phyloP scores from a whole-genome alignment of 37 sponge, comb jelly and placozoan genomes.

The Diacarnus erythraeanus region DNA sequence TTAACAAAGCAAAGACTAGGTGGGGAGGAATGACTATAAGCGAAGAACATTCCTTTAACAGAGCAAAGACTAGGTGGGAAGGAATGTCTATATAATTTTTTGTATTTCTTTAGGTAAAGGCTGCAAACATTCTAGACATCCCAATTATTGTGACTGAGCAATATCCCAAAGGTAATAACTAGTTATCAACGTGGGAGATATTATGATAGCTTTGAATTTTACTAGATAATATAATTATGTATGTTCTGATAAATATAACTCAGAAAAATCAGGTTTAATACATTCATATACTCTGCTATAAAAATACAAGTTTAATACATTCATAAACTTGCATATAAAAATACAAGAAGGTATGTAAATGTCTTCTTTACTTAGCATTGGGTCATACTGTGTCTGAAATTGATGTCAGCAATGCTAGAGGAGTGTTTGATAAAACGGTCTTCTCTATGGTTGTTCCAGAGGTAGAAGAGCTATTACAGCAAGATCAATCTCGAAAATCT shows the following conservation, averaged over 20 bases:
- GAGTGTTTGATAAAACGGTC: conserved; percentile 82
- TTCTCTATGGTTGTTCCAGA: conserved; percentile 96
- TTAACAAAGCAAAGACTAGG: no score
- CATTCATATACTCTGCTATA: no score
- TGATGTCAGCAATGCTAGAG: conserved; percentile 70
- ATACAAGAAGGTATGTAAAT: neutral
- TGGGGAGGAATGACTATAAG: no score
- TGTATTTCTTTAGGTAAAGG: conserved; percentile 77
- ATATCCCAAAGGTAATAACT: conserved; percentile 87
- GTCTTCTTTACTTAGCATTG: conserved; percentile 52
- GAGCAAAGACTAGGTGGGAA: no score
- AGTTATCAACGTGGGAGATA: neutral
- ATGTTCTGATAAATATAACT: no score
- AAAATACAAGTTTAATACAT: neutral
- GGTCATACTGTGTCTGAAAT: conserved; percentile 94
- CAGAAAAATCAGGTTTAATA: no score
- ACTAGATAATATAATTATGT: no score
- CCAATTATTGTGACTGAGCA: conserved; percentile 97
- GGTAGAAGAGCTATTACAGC: conserved; percentile 66
- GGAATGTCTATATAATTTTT: no score
- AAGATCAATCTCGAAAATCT: conserved; percentile 58
- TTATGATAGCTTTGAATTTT: no score
- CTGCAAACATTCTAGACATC: conserved; percentile 89
- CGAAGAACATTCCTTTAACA: no score
- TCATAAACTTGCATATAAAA: neutral